Base-by-base conservation (phyloP, 2,797 vertebrate genomes). In the Macropus fuliginosus region DNA sequence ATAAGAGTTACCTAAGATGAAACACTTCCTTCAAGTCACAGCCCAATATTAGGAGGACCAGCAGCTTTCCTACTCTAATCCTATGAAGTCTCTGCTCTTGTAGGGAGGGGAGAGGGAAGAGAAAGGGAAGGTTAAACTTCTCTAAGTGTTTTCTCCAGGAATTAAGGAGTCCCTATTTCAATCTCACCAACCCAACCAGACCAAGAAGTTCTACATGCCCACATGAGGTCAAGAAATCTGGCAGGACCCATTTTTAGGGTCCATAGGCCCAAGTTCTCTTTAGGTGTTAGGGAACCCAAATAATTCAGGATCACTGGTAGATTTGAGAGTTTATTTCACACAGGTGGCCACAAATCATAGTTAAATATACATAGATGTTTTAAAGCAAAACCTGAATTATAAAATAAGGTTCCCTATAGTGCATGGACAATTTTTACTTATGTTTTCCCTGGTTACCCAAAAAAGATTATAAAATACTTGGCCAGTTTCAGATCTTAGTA, bases 301-400 rank as follows among this genome's bases (percentile, higher is more conserved):
- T 34, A 81, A 81, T 81, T 81, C 74, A 46, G 18, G 40, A 92
- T 29, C 46, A 92, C 81, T 89, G 91, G 91, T 24, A 92, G 55
- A 29, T 54, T 94, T 28, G 29, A 96, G 92, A 54, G 93, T 10
- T 94, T 40, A 93, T 59, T 95, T 96, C 54, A 66, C 46, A 94
- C 0, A 95, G 81, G 54, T 92, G 50, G 3, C 81, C 52, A 95
- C 16, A 94, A 94, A 94, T 34, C 8, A 13, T 93, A 81, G 24
- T 93, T 94, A 93, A 56, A 93, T 50, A 92, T 50, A 21, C 55
- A 92, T 0, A 91, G 4, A 93, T 94, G 29, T 28, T 0, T 96
- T 8, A 92, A 94, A 96, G 54, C 66, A 59, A 96, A 97, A 96
- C 18, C 66, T 81, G 28, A 46, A n/a, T 66, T 94, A 97, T 93